phyloP scores from a whole-genome alignment of 2,888 invertebrate genomes.

The Volucella inflata region DNA sequence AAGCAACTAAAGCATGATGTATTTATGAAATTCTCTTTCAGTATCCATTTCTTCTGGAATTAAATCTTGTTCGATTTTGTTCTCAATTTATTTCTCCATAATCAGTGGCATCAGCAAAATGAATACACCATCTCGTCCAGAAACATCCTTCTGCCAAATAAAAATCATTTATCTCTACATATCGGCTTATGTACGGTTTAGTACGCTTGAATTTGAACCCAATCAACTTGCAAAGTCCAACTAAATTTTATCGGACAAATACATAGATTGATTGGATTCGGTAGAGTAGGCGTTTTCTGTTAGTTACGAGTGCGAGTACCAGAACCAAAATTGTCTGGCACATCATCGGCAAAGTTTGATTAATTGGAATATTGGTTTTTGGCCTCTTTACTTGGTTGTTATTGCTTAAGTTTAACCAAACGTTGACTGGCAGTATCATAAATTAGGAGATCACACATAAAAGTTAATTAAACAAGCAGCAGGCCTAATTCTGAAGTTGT shows the following conservation, averaged over 20 bases:
- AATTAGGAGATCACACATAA: not conserved
- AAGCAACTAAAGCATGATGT: no score
- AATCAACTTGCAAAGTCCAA: not conserved
- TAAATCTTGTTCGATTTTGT: no score
- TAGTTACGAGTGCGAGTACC: not conserved
- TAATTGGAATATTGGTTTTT: conserved; percentile 28
- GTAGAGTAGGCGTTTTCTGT: not conserved
- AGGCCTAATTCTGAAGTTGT: no score
- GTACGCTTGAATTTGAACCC: not conserved
- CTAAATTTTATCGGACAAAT: conserved; percentile 25
- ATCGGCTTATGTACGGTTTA: not conserved
- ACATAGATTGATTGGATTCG: conserved; percentile 20
- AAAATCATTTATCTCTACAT: conserved; percentile 26
- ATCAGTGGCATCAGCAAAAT: no score
- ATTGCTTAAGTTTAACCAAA: conserved; percentile 10
- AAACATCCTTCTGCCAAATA: not conserved
- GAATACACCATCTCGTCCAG: not conserved
- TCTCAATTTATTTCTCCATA: no score
- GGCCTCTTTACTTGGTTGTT: not conserved
- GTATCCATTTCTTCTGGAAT: no score
- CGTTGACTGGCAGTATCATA: conserved; percentile 6
- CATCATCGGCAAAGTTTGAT: conserved; percentile 23
- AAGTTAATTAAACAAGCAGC: no score
- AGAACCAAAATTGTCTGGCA: conserved; percentile 3
- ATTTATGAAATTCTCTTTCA: no score